A percentile compares a stretch with the other conserved stretches of the same genome.
Evolutionary conservation across 2,113 vertebrate genomes (phyloP).

Genomic region (Pteruthius melanotis): DNA sequence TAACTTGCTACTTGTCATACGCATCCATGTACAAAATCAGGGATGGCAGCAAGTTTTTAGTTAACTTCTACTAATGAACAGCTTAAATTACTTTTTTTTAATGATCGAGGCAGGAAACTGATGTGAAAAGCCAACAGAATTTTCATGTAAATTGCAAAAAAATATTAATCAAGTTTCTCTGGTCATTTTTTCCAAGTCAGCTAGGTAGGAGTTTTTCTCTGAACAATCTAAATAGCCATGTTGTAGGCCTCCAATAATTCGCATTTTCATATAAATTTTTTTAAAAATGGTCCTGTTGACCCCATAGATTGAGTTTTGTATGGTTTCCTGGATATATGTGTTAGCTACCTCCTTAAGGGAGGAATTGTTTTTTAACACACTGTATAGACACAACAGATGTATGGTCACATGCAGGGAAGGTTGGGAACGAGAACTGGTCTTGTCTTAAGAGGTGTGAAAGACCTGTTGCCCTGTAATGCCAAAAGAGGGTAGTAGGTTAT

Average conservation of each 20-base stretch:
- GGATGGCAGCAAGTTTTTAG: background rate
- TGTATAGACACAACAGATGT: background rate
- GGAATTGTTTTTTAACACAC: background rate
- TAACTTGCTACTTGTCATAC: background rate
- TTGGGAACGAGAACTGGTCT: background rate
- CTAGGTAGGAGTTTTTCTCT: background rate
- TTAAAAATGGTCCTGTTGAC: background rate
- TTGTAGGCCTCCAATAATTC: background rate
- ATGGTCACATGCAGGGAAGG: background rate
- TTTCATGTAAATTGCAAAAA: background rate
- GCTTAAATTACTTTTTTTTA: background rate
- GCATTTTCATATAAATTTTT: background rate
- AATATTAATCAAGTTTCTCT: background rate
- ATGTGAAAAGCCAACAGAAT: background rate
- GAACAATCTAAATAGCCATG: background rate
- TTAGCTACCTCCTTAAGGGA: background rate
- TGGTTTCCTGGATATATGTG: background rate
- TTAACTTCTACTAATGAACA: background rate
- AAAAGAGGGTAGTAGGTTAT: background rate
- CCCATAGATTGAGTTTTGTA: fast-evolving
- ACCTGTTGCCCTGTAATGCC: fast-evolving
- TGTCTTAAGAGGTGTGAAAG: background rate
- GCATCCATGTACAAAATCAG: background rate
- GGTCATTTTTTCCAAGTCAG: background rate
- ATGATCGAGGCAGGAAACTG: background rate